Conservation (phyloP, 2,113 vertebrate species). For the Dascyllus trimaculatus region DNA sequence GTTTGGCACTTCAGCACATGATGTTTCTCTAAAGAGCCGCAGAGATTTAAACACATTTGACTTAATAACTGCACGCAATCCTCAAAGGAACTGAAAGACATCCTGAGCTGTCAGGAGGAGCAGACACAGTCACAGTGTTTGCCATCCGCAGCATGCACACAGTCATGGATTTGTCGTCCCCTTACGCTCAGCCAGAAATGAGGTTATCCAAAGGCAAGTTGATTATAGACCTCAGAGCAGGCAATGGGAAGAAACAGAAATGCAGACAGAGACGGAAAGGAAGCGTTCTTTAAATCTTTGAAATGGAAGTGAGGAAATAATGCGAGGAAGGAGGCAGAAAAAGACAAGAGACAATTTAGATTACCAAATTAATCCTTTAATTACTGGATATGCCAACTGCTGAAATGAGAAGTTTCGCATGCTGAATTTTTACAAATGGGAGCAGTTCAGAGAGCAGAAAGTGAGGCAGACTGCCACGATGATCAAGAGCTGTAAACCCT, state of each 20-base stretch:
- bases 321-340: constrained; percentile 52
- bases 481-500: constrained; percentile 52
- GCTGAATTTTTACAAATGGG: constrained; percentile 65
- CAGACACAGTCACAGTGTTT: constrained; percentile 53
- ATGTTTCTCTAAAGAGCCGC: constrained; percentile 52
- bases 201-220: constrained; percentile 77
- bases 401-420: constrained; percentile 71
- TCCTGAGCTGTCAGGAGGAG: constrained; percentile 56
- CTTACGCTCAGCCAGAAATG: constrained; percentile 67
- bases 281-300: constrained; percentile 67
- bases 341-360: constrained; percentile 83
- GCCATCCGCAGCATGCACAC: constrained; percentile 64
- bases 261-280: constrained; percentile 10
- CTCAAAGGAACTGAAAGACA: constrained; percentile 61
- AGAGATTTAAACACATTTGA: constrained; percentile 70
- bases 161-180: constrained; percentile 71
- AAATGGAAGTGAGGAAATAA: constrained; percentile 72
- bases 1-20: constrained; percentile 32
- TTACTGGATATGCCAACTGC: constrained; percentile 79
- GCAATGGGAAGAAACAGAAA: constrained; percentile 44
- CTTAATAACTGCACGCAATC: constrained; percentile 67
- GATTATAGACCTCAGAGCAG: constrained; percentile 65
- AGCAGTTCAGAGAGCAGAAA: constrained; percentile 58
- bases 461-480: constrained; percentile 54
- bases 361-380: constrained; percentile 86